Evolutionary conservation across 2,888 invertebrate species (phyloP).

Genomic region (Eilema sororculum): DNA sequence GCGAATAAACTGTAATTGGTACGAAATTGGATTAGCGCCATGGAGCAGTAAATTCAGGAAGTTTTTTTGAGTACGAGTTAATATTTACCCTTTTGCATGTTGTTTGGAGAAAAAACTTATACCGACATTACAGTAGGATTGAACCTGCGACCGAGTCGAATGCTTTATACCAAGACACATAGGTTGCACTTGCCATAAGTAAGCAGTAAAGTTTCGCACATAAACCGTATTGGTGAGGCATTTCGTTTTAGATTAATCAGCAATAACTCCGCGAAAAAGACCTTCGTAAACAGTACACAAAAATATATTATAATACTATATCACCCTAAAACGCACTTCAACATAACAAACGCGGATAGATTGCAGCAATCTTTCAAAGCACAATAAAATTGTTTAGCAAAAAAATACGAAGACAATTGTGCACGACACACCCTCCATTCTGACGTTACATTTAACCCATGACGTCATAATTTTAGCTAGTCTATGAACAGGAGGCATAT

Average conservation of each 20-base stretch:
- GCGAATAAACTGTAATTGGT: not conserved
- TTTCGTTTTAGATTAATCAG: not conserved
- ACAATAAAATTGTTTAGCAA: constrained; percentile 27
- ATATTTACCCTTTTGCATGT: no score
- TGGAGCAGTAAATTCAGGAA: not conserved
- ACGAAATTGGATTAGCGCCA: not conserved
- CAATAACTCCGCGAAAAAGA: not conserved
- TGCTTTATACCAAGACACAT: no score
- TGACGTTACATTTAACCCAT: constrained; percentile 40
- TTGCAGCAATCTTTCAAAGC: constrained; percentile 30
- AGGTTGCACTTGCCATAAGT: no score
- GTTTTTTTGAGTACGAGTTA: no score
- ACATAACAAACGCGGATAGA: constrained; percentile 12
- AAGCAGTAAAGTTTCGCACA: no score
- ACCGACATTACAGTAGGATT: no score
- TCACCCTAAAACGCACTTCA: constrained; percentile 9
- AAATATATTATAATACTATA: constrained; percentile 2
- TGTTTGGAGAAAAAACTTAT: no score
- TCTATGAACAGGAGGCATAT: constrained; percentile 55
- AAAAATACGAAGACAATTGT: constrained; percentile 37
- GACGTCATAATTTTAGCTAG: constrained; percentile 58
- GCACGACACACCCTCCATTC: constrained; percentile 31
- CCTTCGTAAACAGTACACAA: not conserved
- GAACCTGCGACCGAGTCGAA: no score
- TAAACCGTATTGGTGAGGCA: not conserved